phyloP scores from a whole-genome alignment of 1,140 invertebrate genomes.

The Prorops nasuta region DNA sequence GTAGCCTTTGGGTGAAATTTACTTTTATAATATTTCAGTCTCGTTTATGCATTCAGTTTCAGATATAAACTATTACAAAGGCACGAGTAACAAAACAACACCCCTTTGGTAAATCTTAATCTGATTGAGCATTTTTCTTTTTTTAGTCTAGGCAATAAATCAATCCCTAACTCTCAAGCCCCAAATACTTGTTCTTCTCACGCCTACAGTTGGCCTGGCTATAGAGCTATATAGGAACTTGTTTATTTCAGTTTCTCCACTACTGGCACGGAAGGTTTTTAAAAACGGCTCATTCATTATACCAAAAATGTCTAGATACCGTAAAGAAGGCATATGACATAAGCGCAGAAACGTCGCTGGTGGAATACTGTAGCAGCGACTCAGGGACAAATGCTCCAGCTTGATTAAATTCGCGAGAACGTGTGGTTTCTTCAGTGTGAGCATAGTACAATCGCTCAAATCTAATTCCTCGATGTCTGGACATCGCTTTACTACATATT shows the following conservation, averaged over 20 bases:
- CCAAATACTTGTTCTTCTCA: slow-evolving; percentile 84
- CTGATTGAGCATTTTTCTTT: too few relatives aligned
- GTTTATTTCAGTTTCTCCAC: slow-evolving; percentile 63
- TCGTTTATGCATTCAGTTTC: too few relatives aligned
- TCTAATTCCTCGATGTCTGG: slow-evolving; percentile 78
- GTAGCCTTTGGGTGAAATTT: too few relatives aligned
- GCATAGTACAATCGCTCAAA: slow-evolving; percentile 77
- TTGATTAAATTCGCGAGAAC: slow-evolving; percentile 64
- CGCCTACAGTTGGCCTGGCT: slow-evolving; percentile 83
- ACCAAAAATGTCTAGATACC: slow-evolving; percentile 76
- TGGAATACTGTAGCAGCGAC: slow-evolving; percentile 79
- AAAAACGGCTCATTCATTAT: slow-evolving; percentile 64
- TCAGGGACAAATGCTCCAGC: slow-evolving; percentile 80
- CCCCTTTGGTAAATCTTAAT: too few relatives aligned
- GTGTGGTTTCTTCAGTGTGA: slow-evolving; percentile 63
- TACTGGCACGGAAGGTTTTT: slow-evolving; percentile 58
- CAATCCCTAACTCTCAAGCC: slow-evolving; percentile 79
- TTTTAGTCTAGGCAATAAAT: slow-evolving; percentile 19
- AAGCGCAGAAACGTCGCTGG: slow-evolving; percentile 55
- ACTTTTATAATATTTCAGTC: too few relatives aligned
- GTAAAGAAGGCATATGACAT: slow-evolving; percentile 61
- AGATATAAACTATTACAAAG: too few relatives aligned
- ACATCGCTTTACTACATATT: slow-evolving; percentile 65
- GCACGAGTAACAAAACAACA: too few relatives aligned
- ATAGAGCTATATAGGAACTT: slow-evolving; percentile 75